A percentile compares a stretch with the other conserved stretches of the same genome.
phyloP scores from a whole-genome alignment of 2,113 vertebrate species.

The Colinus virginianus region DNA sequence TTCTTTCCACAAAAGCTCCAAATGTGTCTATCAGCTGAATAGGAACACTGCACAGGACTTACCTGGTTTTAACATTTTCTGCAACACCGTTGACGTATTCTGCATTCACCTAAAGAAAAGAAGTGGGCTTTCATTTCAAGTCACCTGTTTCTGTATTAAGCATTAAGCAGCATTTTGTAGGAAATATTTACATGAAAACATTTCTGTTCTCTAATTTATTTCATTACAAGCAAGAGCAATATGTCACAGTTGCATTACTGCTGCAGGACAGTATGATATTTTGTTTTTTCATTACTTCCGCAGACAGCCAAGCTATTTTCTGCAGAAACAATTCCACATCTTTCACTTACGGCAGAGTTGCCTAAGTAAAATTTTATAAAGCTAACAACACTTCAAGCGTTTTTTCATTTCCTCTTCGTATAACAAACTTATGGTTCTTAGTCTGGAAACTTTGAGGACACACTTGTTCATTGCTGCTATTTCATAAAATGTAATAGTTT shows the following conservation, averaged over 20 bases:
- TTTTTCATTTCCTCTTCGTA: not conserved
- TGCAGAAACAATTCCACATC: not conserved
- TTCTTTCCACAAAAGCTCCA: not conserved
- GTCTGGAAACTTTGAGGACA: not conserved
- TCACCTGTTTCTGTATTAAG: not conserved
- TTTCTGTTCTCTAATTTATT: not conserved
- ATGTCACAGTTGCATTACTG: not conserved
- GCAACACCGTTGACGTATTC: slow-evolving; percentile 79
- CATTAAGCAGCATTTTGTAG: not conserved
- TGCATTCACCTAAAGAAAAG: slow-evolving; percentile 77
- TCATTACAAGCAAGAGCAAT: not conserved
- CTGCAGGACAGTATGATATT: not conserved
- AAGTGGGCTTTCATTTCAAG: not conserved
- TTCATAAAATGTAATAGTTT: not conserved
- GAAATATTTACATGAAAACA: not conserved
- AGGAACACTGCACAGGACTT: slow-evolving; percentile 49
- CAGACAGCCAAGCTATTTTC: not conserved
- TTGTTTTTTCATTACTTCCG: not conserved
- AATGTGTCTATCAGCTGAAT: not conserved
- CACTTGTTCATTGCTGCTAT: not conserved
- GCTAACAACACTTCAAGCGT: not conserved
- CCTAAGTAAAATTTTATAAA: not conserved
- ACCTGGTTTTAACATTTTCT: slow-evolving; percentile 80
- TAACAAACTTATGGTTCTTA: not conserved
- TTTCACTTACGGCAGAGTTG: not conserved